Percentiles rank a stretch among this genome's conserved stretches.
Conservation (phyloP, 2,113 vertebrate genomes). For the Ictidomys tridecemlineatus region DNA sequence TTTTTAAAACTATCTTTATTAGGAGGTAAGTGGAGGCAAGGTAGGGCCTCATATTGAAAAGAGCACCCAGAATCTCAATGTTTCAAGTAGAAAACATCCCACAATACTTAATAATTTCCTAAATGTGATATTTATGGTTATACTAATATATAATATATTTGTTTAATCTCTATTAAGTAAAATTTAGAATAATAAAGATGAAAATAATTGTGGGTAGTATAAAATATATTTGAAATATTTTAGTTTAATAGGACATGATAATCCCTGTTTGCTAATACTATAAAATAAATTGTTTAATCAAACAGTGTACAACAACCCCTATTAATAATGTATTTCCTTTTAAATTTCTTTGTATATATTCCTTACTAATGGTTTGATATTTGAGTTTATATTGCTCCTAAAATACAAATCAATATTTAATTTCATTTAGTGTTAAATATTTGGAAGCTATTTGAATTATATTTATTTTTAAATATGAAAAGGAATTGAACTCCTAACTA, state of each 20-base stretch:
- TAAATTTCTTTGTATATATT: not conserved
- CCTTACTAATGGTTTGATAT: not conserved
- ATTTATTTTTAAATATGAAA: not conserved
- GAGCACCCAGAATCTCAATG: not conserved
- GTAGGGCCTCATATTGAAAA: not conserved
- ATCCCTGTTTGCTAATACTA: not conserved
- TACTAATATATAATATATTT: too few species aligned
- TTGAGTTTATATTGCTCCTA: not conserved
- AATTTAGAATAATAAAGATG: not conserved
- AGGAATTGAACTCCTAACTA: not conserved
- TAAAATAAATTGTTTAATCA: not conserved
- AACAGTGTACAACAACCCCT: not conserved
- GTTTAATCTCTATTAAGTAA: not conserved
- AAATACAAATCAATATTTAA: slow-evolving; percentile 11
- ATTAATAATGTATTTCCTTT: not conserved
- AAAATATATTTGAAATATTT: not conserved
- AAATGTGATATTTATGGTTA: not conserved
- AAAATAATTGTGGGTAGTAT: not conserved
- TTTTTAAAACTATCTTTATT: not conserved
- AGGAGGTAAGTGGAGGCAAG: not conserved
- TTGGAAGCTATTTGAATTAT: not conserved
- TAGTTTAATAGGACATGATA: not conserved
- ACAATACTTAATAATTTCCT: not conserved
- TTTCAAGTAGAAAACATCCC: not conserved
- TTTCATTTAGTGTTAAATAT: not conserved